phyloP scores from a whole-genome alignment of 2,797 vertebrate species.

The Tympanoctomys barrerae region DNA sequence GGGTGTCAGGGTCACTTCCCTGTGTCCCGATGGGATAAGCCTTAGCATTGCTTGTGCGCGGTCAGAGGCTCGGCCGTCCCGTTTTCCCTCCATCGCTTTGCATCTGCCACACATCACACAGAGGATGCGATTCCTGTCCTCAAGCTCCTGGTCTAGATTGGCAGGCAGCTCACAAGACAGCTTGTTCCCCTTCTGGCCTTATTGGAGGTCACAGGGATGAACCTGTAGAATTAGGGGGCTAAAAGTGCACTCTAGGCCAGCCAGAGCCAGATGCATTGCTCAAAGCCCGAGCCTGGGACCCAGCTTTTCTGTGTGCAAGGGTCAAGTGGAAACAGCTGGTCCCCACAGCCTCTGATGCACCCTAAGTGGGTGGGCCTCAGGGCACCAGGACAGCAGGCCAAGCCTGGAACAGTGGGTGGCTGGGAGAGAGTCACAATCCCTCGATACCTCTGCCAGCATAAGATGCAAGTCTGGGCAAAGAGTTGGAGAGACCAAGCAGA shows the following conservation, averaged over 20 bases:
- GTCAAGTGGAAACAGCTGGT: neutral
- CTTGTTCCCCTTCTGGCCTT: neutral
- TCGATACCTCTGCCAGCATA: neutral
- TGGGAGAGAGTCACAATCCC: neutral
- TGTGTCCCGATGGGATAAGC: accelerated
- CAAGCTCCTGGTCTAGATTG: neutral
- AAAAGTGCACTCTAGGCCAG: neutral
- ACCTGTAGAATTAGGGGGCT: neutral
- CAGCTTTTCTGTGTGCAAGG: neutral
- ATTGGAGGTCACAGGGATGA: neutral
- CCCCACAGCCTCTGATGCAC: neutral
- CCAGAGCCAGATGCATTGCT: neutral
- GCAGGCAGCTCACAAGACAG: neutral
- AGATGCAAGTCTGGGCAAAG: neutral
- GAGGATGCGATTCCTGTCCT: neutral
- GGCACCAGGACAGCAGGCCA: neutral
- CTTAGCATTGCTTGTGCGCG: accelerated
- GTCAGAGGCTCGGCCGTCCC: neutral
- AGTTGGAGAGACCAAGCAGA: neutral
- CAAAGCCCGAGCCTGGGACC: neutral
- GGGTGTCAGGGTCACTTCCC: neutral
- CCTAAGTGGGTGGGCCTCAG: accelerated
- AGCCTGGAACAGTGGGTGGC: neutral
- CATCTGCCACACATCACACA: accelerated
- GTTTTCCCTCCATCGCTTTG: neutral